Evolutionary conservation across 2,113 vertebrate species (phyloP).

Genomic region (Sceloporus tristichus): DNA sequence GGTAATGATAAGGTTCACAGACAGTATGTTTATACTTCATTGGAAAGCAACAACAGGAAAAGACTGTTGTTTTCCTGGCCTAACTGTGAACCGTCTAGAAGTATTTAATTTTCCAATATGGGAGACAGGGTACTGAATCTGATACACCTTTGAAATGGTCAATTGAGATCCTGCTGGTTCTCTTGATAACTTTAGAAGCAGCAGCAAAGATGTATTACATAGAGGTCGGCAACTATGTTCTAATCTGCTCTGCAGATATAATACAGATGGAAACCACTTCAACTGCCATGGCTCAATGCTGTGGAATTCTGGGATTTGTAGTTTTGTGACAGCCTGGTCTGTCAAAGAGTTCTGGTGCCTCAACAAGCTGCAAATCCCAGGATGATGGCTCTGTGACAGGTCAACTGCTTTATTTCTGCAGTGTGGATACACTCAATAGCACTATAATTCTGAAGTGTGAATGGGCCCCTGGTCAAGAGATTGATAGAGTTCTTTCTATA

Average conservation of each 20-base stretch:
- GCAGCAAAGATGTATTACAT: background rate
- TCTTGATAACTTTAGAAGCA: background rate
- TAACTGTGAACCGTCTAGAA: background rate
- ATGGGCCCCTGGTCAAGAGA: background rate
- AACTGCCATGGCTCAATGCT: too few relatives aligned
- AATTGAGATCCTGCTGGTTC: background rate
- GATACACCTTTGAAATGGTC: background rate
- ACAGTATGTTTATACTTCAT: background rate
- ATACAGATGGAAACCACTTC: too few relatives aligned
- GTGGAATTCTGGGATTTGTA: too few relatives aligned
- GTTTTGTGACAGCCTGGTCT: too few relatives aligned
- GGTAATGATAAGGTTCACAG: background rate
- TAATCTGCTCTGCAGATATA: background rate
- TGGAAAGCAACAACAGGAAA: background rate
- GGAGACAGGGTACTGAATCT: background rate
- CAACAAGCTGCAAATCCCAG: too few relatives aligned
- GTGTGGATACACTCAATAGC: too few relatives aligned
- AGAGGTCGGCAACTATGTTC: too few relatives aligned
- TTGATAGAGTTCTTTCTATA: background rate
- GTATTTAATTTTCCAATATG: background rate
- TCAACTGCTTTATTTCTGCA: too few relatives aligned
- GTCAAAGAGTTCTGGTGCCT: too few relatives aligned
- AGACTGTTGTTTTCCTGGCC: too few relatives aligned
- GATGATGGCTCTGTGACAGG: too few relatives aligned
- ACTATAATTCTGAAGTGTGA: too few relatives aligned